Base-by-base conservation (phyloP, 2,113 vertebrate genomes). In the Etia nguti region DNA sequence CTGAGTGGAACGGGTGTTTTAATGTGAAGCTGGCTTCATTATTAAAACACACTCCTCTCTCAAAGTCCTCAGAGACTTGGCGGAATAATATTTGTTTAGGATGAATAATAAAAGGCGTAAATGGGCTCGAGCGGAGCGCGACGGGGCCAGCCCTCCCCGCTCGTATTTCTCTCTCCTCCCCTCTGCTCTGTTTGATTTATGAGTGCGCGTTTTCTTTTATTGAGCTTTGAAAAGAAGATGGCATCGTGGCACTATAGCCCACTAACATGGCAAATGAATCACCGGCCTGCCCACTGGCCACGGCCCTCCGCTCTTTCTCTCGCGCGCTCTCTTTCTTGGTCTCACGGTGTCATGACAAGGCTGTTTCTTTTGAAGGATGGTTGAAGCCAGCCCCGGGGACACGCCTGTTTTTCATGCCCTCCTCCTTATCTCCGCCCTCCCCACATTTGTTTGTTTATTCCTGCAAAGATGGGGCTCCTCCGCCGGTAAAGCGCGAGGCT, bases 181-280 rank as follows among this genome's bases (percentile, higher is more conserved):
- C 73, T 81, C 81, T 20, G 48, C 85, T 91, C 82, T 2, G 86
- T 86, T 84, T 94, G 94, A 96, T 96, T 95, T 94, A 95, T 65
- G 92, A 88, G 90, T 29, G 7, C 3, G 41, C 77, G 84, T 95
- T 92, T 86, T 87, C 91, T 93, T 95, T 96, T 96, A 96, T 94
- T 83, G 84, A 93, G 94, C 94, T 94, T 95, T 96, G 91, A 93
- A 95, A 92, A 90, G 95, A 87, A 85, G 93, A 91, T 94, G 94
- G 96, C 94, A 93, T 81, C 22, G 83, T 93, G 91, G 90, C 88
- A 95, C 89, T 89, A 92, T 92, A 81, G 94, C 79, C 85, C 83
- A 77, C 87, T 94, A 94, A 94, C 93, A 92, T 91, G 80, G 68
- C 90, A 92, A 82, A 95, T 96, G 92, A 96, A 96, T 96, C 95